Base-by-base conservation (phyloP, 30 jellyfish, hydroid and myxozoan genomes). In the Hydractinia echinata region DNA sequence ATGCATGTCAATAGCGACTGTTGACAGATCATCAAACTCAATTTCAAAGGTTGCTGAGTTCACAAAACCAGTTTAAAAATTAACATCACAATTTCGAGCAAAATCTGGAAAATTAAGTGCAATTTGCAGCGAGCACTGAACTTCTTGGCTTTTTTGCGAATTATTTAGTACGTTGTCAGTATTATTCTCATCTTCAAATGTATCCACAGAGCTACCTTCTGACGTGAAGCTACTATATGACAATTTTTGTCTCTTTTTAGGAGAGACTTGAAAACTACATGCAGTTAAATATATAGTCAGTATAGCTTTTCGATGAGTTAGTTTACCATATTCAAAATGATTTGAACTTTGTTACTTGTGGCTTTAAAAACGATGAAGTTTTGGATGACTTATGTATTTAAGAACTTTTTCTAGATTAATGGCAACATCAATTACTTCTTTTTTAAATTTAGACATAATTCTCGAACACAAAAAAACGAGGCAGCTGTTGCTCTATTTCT, bases 281-380 rank as follows among this genome's bases (percentile, higher is more conserved):
- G 19, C 15, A 58, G 69, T 1, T 16, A 58, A 11, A 3, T 11
- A 0, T 16, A 0, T 11, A 0, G 69, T 58, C 19, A 16, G 69
- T 13, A 11, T 58, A 16, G 69, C 18, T 13, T 58, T 13, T 58
- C 3, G 15, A 11, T 58, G 15, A 11, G 89, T 81, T 81, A 86
- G 89, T 51, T 66, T 52, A 8, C 89, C 76, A 53, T 4, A 69
- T 73, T 50, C 50, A 51, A 81, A 81, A 21, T 81, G 89, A 50
- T 81, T 81, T 51, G 89, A 81, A 54, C 85, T 55, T 53, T 69
- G 60, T 51, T 74, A 68, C 55, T 54, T 39, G 84, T 66, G 0
- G 89, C 85, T 61, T 20, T 67, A 66, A 81, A 81, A 21, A 51
- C 80, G 21, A 16, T 21, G 49, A 44, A 14, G 9, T 67, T 30